Conservation (phyloP, 2,797 vertebrate species). For the Chaetophractus vellerosus region DNA sequence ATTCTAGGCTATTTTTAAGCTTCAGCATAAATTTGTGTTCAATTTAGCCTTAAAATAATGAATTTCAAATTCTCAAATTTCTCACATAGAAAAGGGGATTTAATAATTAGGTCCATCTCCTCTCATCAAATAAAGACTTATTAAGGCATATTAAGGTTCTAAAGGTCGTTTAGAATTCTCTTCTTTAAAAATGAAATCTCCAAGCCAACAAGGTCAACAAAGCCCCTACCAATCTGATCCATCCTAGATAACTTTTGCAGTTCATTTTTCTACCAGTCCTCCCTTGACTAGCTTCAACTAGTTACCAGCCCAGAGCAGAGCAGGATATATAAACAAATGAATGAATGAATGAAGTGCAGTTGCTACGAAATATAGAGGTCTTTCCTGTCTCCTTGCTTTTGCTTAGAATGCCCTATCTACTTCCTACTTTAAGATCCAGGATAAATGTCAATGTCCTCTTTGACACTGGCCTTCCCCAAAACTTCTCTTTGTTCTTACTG, state of each 20-base stretch:
- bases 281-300: not conserved
- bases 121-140: conserved; percentile 10
- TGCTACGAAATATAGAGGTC: not conserved
- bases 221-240: not conserved
- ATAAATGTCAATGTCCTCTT: not conserved
- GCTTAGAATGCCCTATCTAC: not conserved
- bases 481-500: not conserved
- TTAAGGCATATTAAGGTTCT: not conserved
- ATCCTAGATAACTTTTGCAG: not conserved
- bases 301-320: not conserved
- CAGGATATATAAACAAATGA: not conserved
- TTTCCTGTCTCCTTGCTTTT: not conserved
- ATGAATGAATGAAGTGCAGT: not conserved
- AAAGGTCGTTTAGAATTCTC: conserved; percentile 8
- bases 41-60: conserved; percentile 45
- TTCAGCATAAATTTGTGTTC: not conserved
- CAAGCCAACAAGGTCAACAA: not conserved
- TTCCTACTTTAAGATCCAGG: not conserved
- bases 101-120: not conserved
- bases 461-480: not conserved
- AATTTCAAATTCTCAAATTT: conserved; percentile 5
- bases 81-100: not conserved
- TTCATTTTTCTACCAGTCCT: not conserved
- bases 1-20: conserved; percentile 36
- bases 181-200: not conserved